Conservation (phyloP, 2,888 invertebrate genomes). For the Dicyrtoma fusca region DNA sequence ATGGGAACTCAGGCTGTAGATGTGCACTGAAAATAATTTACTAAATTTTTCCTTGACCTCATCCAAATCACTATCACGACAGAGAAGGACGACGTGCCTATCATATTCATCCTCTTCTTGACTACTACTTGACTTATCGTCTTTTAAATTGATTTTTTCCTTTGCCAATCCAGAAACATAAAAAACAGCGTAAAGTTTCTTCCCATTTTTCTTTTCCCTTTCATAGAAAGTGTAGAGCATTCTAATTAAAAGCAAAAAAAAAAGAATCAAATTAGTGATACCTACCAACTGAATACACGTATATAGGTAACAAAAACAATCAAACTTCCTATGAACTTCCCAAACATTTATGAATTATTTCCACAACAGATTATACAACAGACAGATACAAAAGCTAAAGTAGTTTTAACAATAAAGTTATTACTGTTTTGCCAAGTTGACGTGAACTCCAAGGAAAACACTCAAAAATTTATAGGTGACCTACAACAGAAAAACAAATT, state of each 20-base stretch:
- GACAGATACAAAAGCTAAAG: too few relatives aligned
- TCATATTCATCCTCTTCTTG: slow-evolving; percentile 11
- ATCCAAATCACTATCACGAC: slow-evolving; percentile 58
- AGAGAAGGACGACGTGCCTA: slow-evolving; percentile 58
- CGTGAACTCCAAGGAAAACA: slow-evolving; percentile 61
- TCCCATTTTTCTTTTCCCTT: slow-evolving; percentile 32
- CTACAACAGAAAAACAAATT: slow-evolving; percentile 58
- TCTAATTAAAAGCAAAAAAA: slow-evolving; percentile 30
- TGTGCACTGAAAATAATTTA: slow-evolving; percentile 60
- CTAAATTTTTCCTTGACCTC: slow-evolving; percentile 58
- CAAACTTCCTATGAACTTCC: not conserved
- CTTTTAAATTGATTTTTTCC: too few relatives aligned
- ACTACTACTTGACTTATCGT: not conserved
- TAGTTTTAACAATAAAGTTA: too few relatives aligned
- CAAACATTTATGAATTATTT: too few relatives aligned
- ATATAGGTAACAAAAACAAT: slow-evolving; percentile 6
- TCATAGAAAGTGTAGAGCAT: slow-evolving; percentile 51
- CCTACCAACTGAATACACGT: not conserved
- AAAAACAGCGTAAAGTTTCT: slow-evolving; percentile 44
- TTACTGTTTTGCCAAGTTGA: slow-evolving; percentile 61
- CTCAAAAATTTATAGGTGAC: slow-evolving; percentile 63
- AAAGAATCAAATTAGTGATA: slow-evolving; percentile 1
- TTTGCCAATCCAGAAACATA: slow-evolving; percentile 46
- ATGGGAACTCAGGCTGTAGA: slow-evolving; percentile 59
- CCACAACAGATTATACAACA: too few relatives aligned